A percentile compares a stretch with the other conserved stretches of the same genome.
phyloP scores from a whole-genome alignment of 2,113 vertebrate species.

The Pollimyrus isidori region DNA sequence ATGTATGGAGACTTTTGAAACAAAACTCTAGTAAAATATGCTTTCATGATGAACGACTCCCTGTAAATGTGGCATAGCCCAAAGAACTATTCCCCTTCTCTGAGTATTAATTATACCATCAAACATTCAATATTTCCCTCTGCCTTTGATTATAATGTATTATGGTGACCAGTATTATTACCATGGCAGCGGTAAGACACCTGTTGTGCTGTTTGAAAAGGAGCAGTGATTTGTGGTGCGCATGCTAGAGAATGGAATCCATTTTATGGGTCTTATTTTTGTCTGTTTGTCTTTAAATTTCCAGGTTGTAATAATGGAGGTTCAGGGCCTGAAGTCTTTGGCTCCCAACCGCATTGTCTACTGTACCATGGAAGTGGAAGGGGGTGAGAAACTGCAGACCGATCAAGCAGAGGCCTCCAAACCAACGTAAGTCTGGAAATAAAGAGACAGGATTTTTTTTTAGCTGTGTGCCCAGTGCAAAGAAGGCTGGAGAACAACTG shows the following conservation, averaged over 20 bases:
- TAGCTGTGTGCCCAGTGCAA: not conserved
- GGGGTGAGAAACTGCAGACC: constrained; percentile 94
- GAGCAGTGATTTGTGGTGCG: not conserved
- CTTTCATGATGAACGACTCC: constrained; percentile 28
- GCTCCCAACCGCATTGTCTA: constrained; percentile 98
- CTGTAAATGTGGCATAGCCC: constrained; percentile 22
- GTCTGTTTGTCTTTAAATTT: constrained; percentile 24
- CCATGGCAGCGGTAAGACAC: constrained; percentile 12
- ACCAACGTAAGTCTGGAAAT: constrained; percentile 77
- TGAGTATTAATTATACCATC: constrained; percentile 34
- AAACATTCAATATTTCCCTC: constrained; percentile 15
- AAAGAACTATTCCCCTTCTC: constrained; percentile 31
- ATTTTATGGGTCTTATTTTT: not conserved
- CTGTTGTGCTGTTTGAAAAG: constrained; percentile 25
- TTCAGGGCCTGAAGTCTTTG: constrained; percentile 91
- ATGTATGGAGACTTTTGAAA: not conserved
- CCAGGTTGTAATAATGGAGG: constrained; percentile 98
- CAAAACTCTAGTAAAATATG: constrained; percentile 5
- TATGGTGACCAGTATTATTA: constrained; percentile 16
- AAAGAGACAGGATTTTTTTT: not conserved
- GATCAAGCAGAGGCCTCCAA: constrained; percentile 98
- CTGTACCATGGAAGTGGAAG: constrained; percentile 98
- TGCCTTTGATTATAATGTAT: constrained; percentile 27
- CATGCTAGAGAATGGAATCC: not conserved
- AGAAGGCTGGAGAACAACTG: not conserved